phyloP scores from a whole-genome alignment of 2,888 invertebrate genomes.

The Tachina fera region DNA sequence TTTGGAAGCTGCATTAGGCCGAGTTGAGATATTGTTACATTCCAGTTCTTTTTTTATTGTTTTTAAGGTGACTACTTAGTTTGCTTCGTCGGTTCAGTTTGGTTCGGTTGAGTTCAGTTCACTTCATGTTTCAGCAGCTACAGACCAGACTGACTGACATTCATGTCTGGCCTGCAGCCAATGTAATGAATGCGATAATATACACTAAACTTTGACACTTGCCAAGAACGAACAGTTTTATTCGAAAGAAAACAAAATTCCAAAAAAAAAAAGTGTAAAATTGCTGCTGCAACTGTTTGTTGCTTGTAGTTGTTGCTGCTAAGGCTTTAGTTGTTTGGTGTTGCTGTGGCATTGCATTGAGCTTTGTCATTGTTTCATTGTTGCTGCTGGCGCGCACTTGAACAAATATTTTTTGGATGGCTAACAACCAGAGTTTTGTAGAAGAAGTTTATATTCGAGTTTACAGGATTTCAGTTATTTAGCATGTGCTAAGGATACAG shows the following conservation, averaged over 20 bases:
- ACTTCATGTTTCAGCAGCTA: constrained; percentile 32
- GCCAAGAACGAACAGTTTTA: constrained; percentile 68
- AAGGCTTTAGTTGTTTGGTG: constrained; percentile 24
- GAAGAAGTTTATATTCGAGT: constrained; percentile 54
- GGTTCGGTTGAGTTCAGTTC: constrained; percentile 60
- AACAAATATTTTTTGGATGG: constrained; percentile 60
- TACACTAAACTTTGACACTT: constrained; percentile 71
- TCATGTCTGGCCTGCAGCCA: constrained; percentile 71
- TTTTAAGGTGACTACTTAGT: constrained; percentile 51
- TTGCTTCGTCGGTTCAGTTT: constrained; percentile 57
- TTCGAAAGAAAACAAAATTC: constrained; percentile 3
- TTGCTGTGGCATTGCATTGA: constrained; percentile 53
- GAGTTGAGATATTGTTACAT: constrained; percentile 58
- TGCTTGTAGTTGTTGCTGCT: constrained; percentile 7
- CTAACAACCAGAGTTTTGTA: not conserved
- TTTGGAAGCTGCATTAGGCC: constrained; percentile 31
- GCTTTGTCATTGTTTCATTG: constrained; percentile 60
- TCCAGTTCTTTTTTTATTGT: constrained; percentile 54
- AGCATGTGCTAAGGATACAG: constrained; percentile 60
- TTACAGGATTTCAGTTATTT: constrained; percentile 65
- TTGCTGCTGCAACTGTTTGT: constrained; percentile 47
- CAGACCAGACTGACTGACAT: constrained; percentile 71
- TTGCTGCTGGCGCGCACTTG: constrained; percentile 66
- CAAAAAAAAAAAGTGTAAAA: not conserved
- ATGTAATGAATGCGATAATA: constrained; percentile 72